phyloP scores from a whole-genome alignment of 1,140 invertebrate genomes.

The Gonatopus flavifemur region DNA sequence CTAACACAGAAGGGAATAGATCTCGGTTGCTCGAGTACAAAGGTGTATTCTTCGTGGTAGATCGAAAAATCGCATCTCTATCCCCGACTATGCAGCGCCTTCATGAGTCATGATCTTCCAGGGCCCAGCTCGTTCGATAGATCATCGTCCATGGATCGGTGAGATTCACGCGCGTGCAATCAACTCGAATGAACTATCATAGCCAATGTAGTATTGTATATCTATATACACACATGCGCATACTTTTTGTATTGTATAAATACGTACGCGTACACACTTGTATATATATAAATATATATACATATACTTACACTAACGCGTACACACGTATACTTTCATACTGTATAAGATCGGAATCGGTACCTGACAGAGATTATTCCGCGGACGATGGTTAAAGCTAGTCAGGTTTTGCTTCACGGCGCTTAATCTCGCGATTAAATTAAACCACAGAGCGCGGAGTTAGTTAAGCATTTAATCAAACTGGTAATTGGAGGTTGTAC shows the following conservation, averaged over 20 bases:
- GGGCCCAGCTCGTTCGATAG: slow-evolving; percentile 35
- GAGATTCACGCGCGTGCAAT: slow-evolving; percentile 46
- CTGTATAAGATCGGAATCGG: slow-evolving; percentile 40
- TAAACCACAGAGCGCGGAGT: slow-evolving; percentile 54
- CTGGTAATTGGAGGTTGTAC: slow-evolving; percentile 53
- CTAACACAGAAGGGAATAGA: too few species aligned
- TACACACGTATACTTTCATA: not conserved
- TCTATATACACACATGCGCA: too few species aligned
- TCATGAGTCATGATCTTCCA: slow-evolving; percentile 36
- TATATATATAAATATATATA: too few species aligned
- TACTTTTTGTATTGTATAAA: too few species aligned
- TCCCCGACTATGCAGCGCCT: slow-evolving; percentile 27
- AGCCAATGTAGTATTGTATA: too few species aligned
- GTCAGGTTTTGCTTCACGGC: slow-evolving; percentile 34
- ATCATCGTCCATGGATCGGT: slow-evolving; percentile 42
- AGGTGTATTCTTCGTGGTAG: slow-evolving; percentile 26
- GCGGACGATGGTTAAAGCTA: slow-evolving; percentile 32
- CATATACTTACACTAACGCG: too few species aligned
- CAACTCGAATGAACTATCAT: slow-evolving; percentile 30
- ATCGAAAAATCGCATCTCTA: slow-evolving; percentile 25
- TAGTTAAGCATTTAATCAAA: slow-evolving; percentile 59
- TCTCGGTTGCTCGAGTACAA: slow-evolving; percentile 26
- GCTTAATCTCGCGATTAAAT: slow-evolving; percentile 56
- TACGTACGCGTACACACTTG: too few species aligned
- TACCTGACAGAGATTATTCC: slow-evolving; percentile 41